Evolutionary conservation across 2,888 invertebrate species (phyloP), one percentile per base, ranked within the genome.

Genomic region (Hypomecis punctinalis): DNA sequence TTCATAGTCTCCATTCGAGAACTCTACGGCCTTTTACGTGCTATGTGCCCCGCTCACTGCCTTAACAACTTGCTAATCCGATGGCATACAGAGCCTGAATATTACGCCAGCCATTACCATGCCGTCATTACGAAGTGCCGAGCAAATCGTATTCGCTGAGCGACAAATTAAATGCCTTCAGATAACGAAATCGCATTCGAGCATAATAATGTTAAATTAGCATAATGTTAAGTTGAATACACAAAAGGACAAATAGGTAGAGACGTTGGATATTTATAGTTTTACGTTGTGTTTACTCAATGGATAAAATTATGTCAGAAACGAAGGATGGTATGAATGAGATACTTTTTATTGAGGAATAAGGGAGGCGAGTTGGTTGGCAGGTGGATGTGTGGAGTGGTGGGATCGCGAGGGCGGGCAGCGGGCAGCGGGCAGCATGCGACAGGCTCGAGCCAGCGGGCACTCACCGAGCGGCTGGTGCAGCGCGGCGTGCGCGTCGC

Each of bases 401-500:
- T 10, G 23, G 47, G 5, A 11, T 33, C 5, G 5, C 10, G 10
- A 36, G 1, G 48, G 2, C 35, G 35, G 5, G 35, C 35, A 39
- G 36, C 11, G 54, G 36, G 51, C 42, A 52, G 56, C 73, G 75
- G 71, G 23, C 23, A 23, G 23, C 23, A 23, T 2, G 23, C 23
- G 1, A 62, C 60, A 73, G 75, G 55, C 66, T n/a, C 42, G 47
- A 67, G 40, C 42, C 52, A 53, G 49, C 58, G 61, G 60, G 61
- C 61, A 91, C 92, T 92, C 84, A 92, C 92, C 92, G 65, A 89
- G 86, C 35, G 92, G 91, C 79, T 91, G 91, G 76, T 90, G 92
- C 7, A 88, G 83, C 37, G 91, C 86, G 67, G 91, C 86, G 80
- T 91, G 92, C 59, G 90, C 89, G 83, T 91, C 93, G 80, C 93